Evolutionary conservation across 2,113 vertebrate genomes (phyloP).

Genomic region (Cranoglanis bouderius): DNA sequence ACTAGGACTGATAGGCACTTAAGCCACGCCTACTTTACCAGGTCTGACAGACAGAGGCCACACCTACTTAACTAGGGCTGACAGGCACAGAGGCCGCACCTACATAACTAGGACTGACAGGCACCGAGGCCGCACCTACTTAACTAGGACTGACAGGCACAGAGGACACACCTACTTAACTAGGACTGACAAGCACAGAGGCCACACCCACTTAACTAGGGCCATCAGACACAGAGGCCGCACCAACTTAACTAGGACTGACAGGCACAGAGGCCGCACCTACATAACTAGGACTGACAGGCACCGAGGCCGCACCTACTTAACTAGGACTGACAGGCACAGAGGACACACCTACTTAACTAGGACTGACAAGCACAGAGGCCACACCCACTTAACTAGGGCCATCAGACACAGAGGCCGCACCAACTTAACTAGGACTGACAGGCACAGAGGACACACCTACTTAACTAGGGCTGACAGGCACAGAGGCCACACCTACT

Average conservation of each 20-base stretch:
- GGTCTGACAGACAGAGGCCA: background rate
- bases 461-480: background rate
- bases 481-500: background rate
- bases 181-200: background rate
- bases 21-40: background rate
- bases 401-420: too few relatives aligned
- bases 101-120: background rate
- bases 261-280: background rate
- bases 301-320: background rate
- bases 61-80: background rate
- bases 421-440: background rate
- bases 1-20: background rate
- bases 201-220: background rate
- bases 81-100: background rate
- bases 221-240: background rate
- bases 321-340: background rate
- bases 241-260: background rate
- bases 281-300: background rate
- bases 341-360: background rate
- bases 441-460: background rate
- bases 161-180: background rate
- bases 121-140: background rate
- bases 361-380: background rate
- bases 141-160: background rate
- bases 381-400: background rate